Base-by-base conservation (phyloP, 2,888 invertebrate genomes). In the Ophioninae sp. region DNA sequence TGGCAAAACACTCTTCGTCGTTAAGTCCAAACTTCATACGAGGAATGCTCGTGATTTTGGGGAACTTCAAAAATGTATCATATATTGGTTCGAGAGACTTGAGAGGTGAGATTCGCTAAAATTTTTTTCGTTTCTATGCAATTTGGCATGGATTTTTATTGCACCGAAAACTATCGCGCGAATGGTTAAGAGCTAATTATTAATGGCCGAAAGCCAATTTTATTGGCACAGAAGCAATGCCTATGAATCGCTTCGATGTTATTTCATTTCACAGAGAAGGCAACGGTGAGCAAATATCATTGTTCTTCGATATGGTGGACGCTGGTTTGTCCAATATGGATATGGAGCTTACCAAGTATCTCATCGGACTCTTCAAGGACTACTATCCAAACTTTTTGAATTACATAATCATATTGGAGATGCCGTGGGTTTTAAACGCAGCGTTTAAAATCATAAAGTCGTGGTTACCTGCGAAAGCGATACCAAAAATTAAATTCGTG, bases 341-440 rank as follows among this genome's bases (percentile, higher is more conserved):
- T 91, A 96, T 98, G 96, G 98, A 98, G 41, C 95, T 98, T 81
- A 97, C 97, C 0, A 97, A 96, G 91, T 98, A 97, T 90, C 94
- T 98, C 84, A 98, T 99, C 86, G 95, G 95, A 30, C 94, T 98
- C 30, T 97, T 98, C 91, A 98, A 98, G 92, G 94, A 94, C 23
- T 98, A 98, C 91, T 99, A 98, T 93, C 99, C 99, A 0, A 95
- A 95, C 91, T 96, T 96, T 90, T 93, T 98, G 84, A 98, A 98
- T 89, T 97, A 97, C 90, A 98, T 99, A 86, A 93, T 99, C 56
- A 96, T 99, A 76, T 98, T 95, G 92, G 98, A 99, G 91, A 97
- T 99, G 97, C 97, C 98, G 0, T 99, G 98, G 98, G 95, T 98
- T 0, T 93, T 99, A 82, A 97, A 96, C 89, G 96, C 98, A 85